Evolutionary conservation across 2,888 invertebrate species (phyloP).

Genomic region (Steinernema scapterisci): DNA sequence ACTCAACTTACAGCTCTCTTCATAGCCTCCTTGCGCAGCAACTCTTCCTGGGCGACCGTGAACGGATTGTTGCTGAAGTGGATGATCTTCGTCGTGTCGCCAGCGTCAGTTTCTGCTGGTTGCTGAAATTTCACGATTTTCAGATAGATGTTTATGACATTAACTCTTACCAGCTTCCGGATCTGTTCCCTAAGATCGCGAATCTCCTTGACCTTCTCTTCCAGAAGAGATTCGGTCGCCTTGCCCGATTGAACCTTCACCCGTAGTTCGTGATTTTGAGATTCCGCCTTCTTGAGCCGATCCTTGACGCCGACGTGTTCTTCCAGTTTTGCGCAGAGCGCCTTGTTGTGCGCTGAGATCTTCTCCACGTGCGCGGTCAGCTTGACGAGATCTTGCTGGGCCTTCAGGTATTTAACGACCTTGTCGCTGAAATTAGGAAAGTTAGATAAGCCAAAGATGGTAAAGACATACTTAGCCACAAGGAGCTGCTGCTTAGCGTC

Average conservation of each 20-base stretch:
- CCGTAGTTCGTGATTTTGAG: neutral
- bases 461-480: neutral
- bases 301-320: neutral
- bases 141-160: neutral
- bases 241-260: neutral
- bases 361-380: neutral
- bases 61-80: slow-evolving; percentile 1
- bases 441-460: neutral
- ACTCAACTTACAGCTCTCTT: slow-evolving; percentile 7
- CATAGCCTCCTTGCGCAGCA: neutral
- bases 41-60: neutral
- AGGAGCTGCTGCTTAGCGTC: neutral
- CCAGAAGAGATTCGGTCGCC: neutral
- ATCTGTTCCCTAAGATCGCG: neutral
- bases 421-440: neutral
- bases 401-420: neutral
- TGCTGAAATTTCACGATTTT: neutral
- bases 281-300: neutral
- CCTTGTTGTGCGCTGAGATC: neutral
- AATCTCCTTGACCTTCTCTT: neutral
- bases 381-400: neutral
- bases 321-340: neutral
- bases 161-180: neutral
- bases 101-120: slow-evolving; percentile 9
- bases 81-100: slow-evolving; percentile 8